Conservation (phyloP, 2,888 invertebrate species). For the Pachymerium ferrugineum region DNA sequence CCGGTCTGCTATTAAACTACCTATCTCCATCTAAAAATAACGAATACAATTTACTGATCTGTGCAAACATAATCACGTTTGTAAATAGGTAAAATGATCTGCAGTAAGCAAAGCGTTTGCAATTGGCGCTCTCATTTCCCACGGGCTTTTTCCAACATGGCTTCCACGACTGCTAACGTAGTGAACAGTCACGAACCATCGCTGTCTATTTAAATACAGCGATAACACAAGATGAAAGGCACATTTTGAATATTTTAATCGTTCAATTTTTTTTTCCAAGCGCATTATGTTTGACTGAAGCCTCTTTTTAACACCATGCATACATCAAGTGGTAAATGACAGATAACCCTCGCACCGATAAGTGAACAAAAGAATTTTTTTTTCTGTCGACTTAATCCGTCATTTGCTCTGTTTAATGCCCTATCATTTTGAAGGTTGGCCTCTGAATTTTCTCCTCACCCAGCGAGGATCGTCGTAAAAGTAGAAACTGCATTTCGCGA, state of each 20-base stretch:
- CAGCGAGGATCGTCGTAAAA: conserved; percentile 22
- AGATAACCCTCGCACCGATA: not conserved
- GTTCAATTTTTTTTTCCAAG: not conserved
- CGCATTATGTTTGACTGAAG: not conserved
- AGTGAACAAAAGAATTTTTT: conserved; percentile 24
- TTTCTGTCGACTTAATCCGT: conserved; percentile 19
- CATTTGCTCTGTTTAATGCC: conserved; percentile 22
- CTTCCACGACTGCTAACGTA: conserved; percentile 18
- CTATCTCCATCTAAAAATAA: too few species aligned
- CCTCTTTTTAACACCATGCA: not conserved
- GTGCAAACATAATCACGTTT: too few species aligned
- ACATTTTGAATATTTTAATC: conserved; percentile 15
- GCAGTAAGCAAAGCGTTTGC: not conserved
- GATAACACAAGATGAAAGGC: conserved; percentile 19
- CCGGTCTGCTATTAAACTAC: too few species aligned
- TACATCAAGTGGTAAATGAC: conserved; percentile 15
- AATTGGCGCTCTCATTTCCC: conserved; percentile 1
- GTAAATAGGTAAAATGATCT: conserved; percentile 13
- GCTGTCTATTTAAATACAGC: conserved; percentile 3
- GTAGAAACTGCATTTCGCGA: conserved; percentile 21
- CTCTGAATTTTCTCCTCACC: conserved; percentile 25
- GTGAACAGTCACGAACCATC: conserved; percentile 7
- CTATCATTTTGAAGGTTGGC: conserved; percentile 24
- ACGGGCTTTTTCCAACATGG: conserved; percentile 24
- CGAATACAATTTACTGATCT: too few species aligned